Evolutionary conservation across 2,797 vertebrate genomes (phyloP).

Genomic region (Danio albolineatus): DNA sequence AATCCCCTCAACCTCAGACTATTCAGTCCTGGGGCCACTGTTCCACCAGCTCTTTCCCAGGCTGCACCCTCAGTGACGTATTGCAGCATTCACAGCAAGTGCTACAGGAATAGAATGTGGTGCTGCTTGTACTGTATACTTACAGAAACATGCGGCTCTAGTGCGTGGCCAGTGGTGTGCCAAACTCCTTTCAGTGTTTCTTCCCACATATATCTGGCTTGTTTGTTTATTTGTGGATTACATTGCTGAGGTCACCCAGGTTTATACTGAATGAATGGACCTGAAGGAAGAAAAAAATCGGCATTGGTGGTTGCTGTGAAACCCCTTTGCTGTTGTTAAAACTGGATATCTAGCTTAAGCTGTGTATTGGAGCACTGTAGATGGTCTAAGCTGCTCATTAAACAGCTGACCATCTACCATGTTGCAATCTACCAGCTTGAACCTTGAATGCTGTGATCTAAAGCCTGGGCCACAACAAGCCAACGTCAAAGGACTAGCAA

Average conservation of each 20-base stretch:
- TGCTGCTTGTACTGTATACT: conserved; percentile 49
- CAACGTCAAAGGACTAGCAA: no score
- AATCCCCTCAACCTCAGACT: conserved; percentile 61
- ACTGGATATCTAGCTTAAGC: background rate
- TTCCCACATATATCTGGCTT: conserved; percentile 53
- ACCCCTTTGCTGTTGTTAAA: background rate
- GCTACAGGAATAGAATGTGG: conserved; percentile 49
- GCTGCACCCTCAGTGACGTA: conserved; percentile 62
- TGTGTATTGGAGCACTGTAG: background rate
- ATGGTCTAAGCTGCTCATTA: background rate
- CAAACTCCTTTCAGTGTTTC: conserved; percentile 46
- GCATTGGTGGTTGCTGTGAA: background rate
- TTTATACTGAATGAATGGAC: conserved; percentile 9
- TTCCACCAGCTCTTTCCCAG: conserved; percentile 62
- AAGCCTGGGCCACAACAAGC: no score
- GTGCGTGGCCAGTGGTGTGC: conserved; percentile 44
- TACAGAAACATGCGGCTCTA: conserved; percentile 41
- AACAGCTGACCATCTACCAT: background rate
- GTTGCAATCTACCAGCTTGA: background rate
- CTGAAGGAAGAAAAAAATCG: conserved; percentile 14
- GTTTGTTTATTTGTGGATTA: conserved; percentile 51
- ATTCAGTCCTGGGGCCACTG: conserved; percentile 56
- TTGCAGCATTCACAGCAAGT: conserved; percentile 60
- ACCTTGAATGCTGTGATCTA: background rate
- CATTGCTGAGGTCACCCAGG: conserved; percentile 38